phyloP scores from a whole-genome alignment of 1,140 invertebrate genomes.

The Theocolax elegans region DNA sequence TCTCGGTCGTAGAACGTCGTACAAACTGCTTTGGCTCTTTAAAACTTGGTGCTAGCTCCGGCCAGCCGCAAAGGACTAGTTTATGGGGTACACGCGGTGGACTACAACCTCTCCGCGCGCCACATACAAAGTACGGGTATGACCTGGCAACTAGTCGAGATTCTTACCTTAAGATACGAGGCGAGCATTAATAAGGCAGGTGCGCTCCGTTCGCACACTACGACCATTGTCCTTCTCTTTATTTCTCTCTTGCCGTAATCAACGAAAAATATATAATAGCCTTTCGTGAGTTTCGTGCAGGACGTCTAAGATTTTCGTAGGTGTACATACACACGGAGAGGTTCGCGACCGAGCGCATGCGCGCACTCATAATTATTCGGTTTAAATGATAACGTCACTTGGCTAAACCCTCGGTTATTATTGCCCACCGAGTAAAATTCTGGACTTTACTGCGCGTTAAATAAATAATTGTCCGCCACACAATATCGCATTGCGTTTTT shows the following conservation, averaged over 20 bases:
- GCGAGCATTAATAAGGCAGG: conserved; percentile 29
- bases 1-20: neutral
- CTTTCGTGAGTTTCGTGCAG: neutral
- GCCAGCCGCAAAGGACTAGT: conserved; percentile 8
- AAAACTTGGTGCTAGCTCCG: neutral
- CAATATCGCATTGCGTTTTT: neutral
- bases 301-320: neutral
- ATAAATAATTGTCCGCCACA: conserved; percentile 19
- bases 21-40: neutral
- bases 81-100: conserved; percentile 3
- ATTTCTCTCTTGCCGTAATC: neutral
- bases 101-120: neutral
- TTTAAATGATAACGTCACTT: conserved; percentile 28
- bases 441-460: conserved; percentile 22
- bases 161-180: conserved; percentile 18
- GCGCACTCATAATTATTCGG: conserved; percentile 30
- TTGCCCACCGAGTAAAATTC: neutral
- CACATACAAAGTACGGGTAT: conserved; percentile 11
- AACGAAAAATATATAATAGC: conserved; percentile 11
- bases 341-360: no score
- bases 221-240: no score
- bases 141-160: conserved; percentile 24
- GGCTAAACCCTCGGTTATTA: conserved; percentile 9
- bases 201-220: neutral
- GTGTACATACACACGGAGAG: neutral